phyloP scores from a whole-genome alignment of 2,797 vertebrate genomes.

The Acanthis flammea region DNA sequence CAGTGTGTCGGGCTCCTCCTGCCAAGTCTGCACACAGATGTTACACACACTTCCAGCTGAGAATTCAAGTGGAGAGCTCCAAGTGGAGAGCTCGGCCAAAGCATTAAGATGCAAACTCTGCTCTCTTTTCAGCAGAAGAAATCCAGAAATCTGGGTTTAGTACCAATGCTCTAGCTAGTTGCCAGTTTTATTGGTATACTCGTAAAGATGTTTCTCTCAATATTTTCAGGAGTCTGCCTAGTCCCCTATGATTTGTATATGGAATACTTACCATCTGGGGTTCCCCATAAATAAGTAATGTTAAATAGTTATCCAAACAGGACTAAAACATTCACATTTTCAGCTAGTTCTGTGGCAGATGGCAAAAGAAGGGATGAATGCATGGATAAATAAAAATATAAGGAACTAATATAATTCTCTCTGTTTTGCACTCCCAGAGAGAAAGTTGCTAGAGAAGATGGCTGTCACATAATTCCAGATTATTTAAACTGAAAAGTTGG shows the following conservation, averaged over 20 bases:
- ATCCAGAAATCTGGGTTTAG: neutral
- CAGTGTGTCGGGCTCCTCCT: neutral
- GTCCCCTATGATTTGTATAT: neutral
- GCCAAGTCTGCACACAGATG: constrained; percentile 26
- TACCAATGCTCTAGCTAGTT: neutral
- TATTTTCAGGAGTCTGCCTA: neutral
- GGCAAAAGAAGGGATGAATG: neutral
- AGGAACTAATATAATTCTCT: neutral
- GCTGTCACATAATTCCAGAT: neutral
- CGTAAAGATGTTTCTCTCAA: neutral
- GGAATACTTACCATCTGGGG: neutral
- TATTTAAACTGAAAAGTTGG: neutral
- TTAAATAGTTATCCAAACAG: neutral
- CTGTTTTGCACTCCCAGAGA: neutral
- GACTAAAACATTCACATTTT: neutral
- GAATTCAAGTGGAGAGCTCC: constrained; percentile 12
- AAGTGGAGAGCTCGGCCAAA: neutral
- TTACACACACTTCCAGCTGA: neutral
- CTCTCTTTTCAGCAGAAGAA: neutral
- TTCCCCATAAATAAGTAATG: neutral
- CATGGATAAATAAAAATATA: neutral
- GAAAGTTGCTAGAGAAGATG: neutral
- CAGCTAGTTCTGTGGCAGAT: neutral
- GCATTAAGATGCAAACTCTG: neutral
- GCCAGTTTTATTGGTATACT: neutral